Evolutionary conservation across 2,888 invertebrate genomes (phyloP).

Genomic region (Bombylius discolor): DNA sequence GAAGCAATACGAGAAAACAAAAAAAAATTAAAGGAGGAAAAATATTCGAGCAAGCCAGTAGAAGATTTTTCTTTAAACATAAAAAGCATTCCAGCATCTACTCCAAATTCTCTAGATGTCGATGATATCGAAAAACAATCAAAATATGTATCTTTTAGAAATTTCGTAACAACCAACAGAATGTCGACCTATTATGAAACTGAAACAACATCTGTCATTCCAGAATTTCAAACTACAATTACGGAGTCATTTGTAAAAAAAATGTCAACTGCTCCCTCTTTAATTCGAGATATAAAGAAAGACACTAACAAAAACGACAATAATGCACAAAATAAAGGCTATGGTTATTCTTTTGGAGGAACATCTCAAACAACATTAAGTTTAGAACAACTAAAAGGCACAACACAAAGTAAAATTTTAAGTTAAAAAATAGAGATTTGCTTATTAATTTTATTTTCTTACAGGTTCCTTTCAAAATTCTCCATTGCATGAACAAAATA

Average conservation of each 20-base stretch:
- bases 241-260: not conserved
- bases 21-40: too few relatives aligned
- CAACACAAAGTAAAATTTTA: too few relatives aligned
- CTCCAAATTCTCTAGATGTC: not conserved
- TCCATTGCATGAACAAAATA: too few relatives aligned
- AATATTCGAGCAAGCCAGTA: too few relatives aligned
- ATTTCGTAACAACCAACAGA: not conserved
- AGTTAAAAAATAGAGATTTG: too few relatives aligned
- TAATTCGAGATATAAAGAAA: too few relatives aligned
- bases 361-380: conserved; percentile 18
- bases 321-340: not conserved
- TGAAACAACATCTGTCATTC: not conserved
- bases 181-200: not conserved
- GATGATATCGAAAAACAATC: not conserved
- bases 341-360: not conserved
- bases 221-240: not conserved
- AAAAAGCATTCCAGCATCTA: not conserved
- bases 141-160: not conserved
- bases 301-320: not conserved
- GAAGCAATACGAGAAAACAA: too few relatives aligned
- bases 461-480: too few relatives aligned
- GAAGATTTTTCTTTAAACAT: too few relatives aligned
- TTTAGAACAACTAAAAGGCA: not conserved
- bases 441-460: too few relatives aligned
- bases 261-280: not conserved